Evolutionary conservation across 2,888 invertebrate species (phyloP).

Genomic region (Idaea straminata): DNA sequence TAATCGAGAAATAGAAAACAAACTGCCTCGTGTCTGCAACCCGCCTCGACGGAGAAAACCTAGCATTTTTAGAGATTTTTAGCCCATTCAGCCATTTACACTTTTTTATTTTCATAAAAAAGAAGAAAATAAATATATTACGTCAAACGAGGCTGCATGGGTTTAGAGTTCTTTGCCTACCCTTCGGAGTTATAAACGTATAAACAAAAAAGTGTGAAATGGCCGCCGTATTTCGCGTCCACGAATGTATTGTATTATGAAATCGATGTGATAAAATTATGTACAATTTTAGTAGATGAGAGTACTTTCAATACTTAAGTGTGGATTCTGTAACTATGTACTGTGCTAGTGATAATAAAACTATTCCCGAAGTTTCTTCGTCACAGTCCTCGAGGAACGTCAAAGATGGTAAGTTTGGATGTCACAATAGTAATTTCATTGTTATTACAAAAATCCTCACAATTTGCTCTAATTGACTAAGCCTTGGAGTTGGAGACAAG

Average conservation of each 20-base stretch:
- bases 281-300: constrained; percentile 80
- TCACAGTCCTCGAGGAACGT: constrained; percentile 85
- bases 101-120: too few relatives aligned
- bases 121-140: too few relatives aligned
- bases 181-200: neutral
- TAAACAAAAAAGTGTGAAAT: constrained; percentile 61
- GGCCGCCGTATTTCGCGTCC: constrained; percentile 74
- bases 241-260: constrained; percentile 60
- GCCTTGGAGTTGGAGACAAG: neutral
- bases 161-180: neutral
- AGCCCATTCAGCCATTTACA: too few relatives aligned
- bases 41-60: too few relatives aligned
- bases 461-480: neutral
- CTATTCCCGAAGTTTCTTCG: constrained; percentile 86
- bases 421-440: constrained; percentile 29
- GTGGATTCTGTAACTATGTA: constrained; percentile 80
- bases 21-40: too few relatives aligned
- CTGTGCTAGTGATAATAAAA: constrained; percentile 86
- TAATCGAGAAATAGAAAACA: neutral
- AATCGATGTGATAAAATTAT: constrained; percentile 66
- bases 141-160: neutral
- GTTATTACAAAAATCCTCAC: neutral
- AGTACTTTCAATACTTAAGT: constrained; percentile 62
- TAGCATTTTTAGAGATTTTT: too few relatives aligned
- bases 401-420: constrained; percentile 86